phyloP scores from a whole-genome alignment of 2,113 vertebrate genomes.

The Eidolon helvum region DNA sequence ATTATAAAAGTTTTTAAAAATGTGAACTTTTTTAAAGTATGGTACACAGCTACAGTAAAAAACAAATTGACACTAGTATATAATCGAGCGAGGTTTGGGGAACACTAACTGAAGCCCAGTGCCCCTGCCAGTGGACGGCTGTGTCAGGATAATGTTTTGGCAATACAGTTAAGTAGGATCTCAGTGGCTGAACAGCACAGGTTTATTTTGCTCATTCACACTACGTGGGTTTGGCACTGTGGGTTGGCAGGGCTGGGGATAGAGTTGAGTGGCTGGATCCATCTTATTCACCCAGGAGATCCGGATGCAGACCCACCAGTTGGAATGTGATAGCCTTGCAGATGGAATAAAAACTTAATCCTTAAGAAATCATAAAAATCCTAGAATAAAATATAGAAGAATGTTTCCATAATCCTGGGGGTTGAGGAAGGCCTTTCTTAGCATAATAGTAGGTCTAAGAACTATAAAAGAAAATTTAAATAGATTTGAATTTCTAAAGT shows the following conservation, averaged over 20 bases:
- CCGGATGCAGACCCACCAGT: background rate
- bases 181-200: background rate
- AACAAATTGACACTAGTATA: background rate
- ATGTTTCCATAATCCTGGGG: background rate
- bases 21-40: background rate
- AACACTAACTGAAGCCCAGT: background rate
- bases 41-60: background rate
- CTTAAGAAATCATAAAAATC: background rate
- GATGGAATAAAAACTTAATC: background rate
- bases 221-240: background rate
- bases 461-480: background rate
- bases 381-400: background rate
- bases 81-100: background rate
- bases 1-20: background rate
- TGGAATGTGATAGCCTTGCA: background rate
- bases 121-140: background rate
- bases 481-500: background rate
- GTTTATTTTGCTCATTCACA: background rate
- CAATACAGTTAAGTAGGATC: too few relatives aligned
- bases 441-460: background rate
- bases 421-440: background rate
- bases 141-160: background rate
- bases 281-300: background rate
- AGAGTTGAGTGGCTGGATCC: background rate
- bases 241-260: background rate